Evolutionary conservation across 2,113 vertebrate species (phyloP).

Genomic region (Periophthalmodon schlosseri): DNA sequence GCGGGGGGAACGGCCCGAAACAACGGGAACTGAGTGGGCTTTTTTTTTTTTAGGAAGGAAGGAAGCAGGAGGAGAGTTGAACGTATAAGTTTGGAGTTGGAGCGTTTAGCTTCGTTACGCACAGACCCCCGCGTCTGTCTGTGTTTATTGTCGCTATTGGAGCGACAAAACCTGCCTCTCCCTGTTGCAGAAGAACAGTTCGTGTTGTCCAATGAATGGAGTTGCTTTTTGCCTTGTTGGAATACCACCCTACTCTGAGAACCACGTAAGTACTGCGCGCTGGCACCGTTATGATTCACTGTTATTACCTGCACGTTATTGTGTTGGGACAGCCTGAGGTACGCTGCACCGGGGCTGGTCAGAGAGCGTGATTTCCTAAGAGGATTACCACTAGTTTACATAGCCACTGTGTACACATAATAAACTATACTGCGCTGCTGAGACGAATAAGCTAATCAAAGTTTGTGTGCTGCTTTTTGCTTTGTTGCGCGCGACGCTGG

Average conservation of each 20-base stretch:
- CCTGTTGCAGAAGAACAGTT: slow-evolving; percentile 53
- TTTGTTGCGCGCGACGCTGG: not conserved
- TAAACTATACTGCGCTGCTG: slow-evolving; percentile 24
- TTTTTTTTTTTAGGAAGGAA: slow-evolving; percentile 37
- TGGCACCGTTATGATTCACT: not conserved
- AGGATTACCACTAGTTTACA: slow-evolving; percentile 71
- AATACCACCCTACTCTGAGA: slow-evolving; percentile 88
- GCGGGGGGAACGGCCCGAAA: slow-evolving; percentile 45
- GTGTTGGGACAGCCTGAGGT: slow-evolving; percentile 22
- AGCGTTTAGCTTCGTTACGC: slow-evolving; percentile 22
- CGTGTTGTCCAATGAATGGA: slow-evolving; percentile 93
- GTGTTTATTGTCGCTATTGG: slow-evolving; percentile 20
- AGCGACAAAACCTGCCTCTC: slow-evolving; percentile 49
- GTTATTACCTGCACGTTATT: slow-evolving; percentile 11
- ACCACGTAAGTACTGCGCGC: slow-evolving; percentile 74
- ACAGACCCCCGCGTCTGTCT: slow-evolving; percentile 8
- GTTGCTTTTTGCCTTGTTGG: slow-evolving; percentile 98
- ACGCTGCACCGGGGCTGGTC: slow-evolving; percentile 37
- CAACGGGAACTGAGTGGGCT: slow-evolving; percentile 59
- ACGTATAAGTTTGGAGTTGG: slow-evolving; percentile 47
- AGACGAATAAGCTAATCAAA: slow-evolving; percentile 12
- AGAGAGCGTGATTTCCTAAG: slow-evolving; percentile 77
- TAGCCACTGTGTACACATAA: slow-evolving; percentile 48
- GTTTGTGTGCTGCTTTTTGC: slow-evolving; percentile 19
- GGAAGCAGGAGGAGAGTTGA: slow-evolving; percentile 59